Base-by-base conservation (phyloP, 2,113 vertebrate species). In the Jacana jacana region DNA sequence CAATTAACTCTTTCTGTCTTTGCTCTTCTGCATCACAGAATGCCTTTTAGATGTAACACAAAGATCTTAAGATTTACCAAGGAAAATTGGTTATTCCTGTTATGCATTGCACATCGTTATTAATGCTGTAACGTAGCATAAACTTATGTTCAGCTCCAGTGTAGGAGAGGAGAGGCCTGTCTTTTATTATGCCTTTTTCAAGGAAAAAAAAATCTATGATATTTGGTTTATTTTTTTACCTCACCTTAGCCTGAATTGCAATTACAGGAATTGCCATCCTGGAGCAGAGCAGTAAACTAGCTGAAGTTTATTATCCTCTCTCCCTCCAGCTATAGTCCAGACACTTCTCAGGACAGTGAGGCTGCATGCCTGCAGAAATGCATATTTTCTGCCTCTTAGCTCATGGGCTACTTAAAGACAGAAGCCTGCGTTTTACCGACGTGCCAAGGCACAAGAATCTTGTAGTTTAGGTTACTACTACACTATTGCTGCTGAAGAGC, bases 1-100 rank as follows among this genome's bases (percentile, higher is more conserved):
- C 61, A 68, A 64, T 96, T 97, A 91, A 91, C 80, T 64, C 68
- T 76, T 93, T 89, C 84, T 70, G 40, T 33, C 31, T 91, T 95
- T 68, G 33, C 18, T 82, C 30, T 64, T 80, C 69, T 76, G 54
- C n/a, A n/a, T 63, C 68, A 19, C 52, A 86, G 39, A 24, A 57
- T 75, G 79, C 17, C 35, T 86, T 81, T 49, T 44, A 49, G 17
- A 44, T 17, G 60, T 30, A 46, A 69, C 30, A 92, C 44, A 55
- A 48, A 6, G 35, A n/a, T 49, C n/a, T 86, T 72, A 40, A 31
- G 33, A 55, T 75, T 66, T 78, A 64, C 35, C 13, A 39, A 40
- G 24, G 6, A 60, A 78, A 54, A 58, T 27, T 14, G 24, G 10
- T 68, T 55, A 25, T 39, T 84, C 8, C 12, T 37, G 3, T 69